Base-by-base conservation (phyloP, 2,888 invertebrate genomes). In the Melangyna quadrimaculata region DNA sequence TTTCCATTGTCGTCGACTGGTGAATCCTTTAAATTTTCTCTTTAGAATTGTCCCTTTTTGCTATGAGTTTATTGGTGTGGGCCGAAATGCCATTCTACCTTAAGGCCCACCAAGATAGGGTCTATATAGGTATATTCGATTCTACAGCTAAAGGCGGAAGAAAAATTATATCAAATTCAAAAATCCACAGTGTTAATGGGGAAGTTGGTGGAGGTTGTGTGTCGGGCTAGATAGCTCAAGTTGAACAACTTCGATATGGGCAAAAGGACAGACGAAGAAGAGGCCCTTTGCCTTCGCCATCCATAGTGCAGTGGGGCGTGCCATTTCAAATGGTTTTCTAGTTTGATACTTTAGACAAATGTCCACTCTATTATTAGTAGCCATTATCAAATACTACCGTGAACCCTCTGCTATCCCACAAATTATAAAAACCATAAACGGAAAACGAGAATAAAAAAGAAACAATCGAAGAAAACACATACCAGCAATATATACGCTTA, bases 81-180 rank as follows among this genome's bases (percentile, higher is more conserved):
- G 51, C 40, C 27, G 61, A 27, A 24, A 22, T 22, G 10, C 24
- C 24, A 22, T 51, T 14, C 51, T 10, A 5, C 72, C 22, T 48
- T 35, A 24, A 35, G 19, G 53, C 9, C 12, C 17, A 1, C 14
- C 1, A 40, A 70, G 40, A 55, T 22, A 40, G 12, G 7, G 40
- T 4, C 5, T 7, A 3, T 10, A 2, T 19, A 8, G 24, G 8
- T 48, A 14, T 14, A 27, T 27, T 51, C 14, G 19, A n/a, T 17
- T n/a, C 1, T 27, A 14, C 22, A 51, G 59, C 59, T 40, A 55
- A 37, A 22, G 63, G 69, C 43, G 78, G n/a, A 72, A 45, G 77
- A 86, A 78, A 81, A 81, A 81, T 86, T 77, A 77, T 86, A 86
- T 81, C 81, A 73, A 73, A 86, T 86, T 86, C 73, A 55, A 86